Evolutionary conservation across 2,888 invertebrate genomes (phyloP), one percentile per base, ranked within the genome.

Genomic region (Perithous albicinctus): DNA sequence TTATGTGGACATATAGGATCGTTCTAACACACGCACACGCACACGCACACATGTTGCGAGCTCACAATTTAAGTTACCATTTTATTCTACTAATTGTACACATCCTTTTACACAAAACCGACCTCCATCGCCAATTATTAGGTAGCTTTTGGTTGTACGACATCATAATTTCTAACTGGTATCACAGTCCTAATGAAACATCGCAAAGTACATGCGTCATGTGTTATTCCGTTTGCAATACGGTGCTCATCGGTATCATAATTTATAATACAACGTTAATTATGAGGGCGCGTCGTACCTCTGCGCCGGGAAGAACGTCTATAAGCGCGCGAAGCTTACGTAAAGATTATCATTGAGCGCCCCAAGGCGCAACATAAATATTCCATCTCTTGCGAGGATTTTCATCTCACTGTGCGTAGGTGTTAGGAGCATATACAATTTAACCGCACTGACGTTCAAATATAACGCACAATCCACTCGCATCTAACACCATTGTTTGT

Each of bases 331-430:
- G 29, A 29, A 29, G n/a, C 29, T 29, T 29, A 29, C 29, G 29
- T 29, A 5, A 29, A 29, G 29, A 29, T 29, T 29, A 29, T 29
- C 5, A 79, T 74, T 54, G 38, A 29, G 67, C 23, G 15, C 20
- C 78, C 51, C 48, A 59, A 64, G 70, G 72, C 79, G 35, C 10
- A 66, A 66, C 72, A 78, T 78, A 78, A 73, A 78, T 73, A 78
- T 78, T 73, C 59, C 78, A 73, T 66, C 72, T 66, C 38, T 59
- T 20, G 18, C 59, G 78, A 66, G 72, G 63, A 78, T 73, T 72
- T 66, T 64, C 64, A 78, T 73, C 38, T 66, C 56, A 18, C n/a
- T 18, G 66, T 59, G 66, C 48, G 56, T 59, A 23, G 66, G 72
- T 46, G 63, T 32, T n/a, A 23, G 3, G n/a, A 63, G n/a, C 38